Base-by-base conservation (phyloP, 2,888 invertebrate genomes). In the Macrophya alboannulata region DNA sequence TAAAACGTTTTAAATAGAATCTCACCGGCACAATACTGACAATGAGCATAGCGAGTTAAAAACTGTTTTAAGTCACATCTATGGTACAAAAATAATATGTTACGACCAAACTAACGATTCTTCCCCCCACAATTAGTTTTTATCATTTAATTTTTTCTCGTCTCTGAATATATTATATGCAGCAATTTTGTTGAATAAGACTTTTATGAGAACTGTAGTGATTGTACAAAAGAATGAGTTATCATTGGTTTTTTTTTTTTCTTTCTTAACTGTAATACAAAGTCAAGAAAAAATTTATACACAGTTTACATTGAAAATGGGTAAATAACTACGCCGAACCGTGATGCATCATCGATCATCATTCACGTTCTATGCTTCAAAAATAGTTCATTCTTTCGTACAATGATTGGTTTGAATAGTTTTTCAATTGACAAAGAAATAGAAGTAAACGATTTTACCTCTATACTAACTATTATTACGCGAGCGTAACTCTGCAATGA, bases 51-150 rank as follows among this genome's bases (percentile, higher is more conserved):
- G 37, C 72, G 72, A 74, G 43, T 45, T 55, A 45, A 74, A 74
- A 45, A 74, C 8, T 21, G n/a, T 45, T 21, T 45, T 21, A 74
- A 74, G 72, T 74, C 72, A 37, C 76, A 51, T 77, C 12, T 77
- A 51, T 77, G 51, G 76, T 77, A 77, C 9, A 77, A 48, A 51
- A 77, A 77, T 77, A 77, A 77, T 48, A 77, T 51, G 51, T 31
- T 31, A 74, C n/a, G 72, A 74, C n/a, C 12, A 45, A 71, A 37
- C 17, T 62, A 62, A 25, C 62, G 62, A 21, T 40, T 31, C 71
- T 72, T 21, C 25, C 10, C 25, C 48, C 12, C 12, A 10, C 10
- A 10, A 10, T 48, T 12, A 48, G 9, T 48, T 48, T 48, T 48
- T 48, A 48, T 48, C 48, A 25, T 25, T 31, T n/a, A 6, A 71